Conservation (phyloP, 2,888 invertebrate genomes). For the Leptopilina drosophilae region DNA sequence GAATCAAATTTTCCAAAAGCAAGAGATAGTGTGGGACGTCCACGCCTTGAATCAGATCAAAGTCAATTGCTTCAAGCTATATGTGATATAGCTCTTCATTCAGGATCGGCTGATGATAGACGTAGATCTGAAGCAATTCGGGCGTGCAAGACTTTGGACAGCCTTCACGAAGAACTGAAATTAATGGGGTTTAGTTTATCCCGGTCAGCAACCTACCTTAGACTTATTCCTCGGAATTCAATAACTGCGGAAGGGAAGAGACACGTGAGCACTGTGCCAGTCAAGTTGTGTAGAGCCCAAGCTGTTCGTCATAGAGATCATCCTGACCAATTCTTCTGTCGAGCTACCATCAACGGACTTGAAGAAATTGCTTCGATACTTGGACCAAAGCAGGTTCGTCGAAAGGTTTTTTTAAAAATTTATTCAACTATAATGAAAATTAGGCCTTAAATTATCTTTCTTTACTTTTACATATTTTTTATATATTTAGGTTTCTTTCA, state of each 20-base stretch:
- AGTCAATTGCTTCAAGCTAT: slow-evolving; percentile 64
- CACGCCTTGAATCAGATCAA: slow-evolving; percentile 61
- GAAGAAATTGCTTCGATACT: slow-evolving; percentile 57
- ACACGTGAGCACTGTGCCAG: not conserved
- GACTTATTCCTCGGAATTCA: slow-evolving; percentile 10
- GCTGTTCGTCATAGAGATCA: slow-evolving; percentile 59
- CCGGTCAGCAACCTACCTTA: not conserved
- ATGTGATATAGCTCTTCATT: slow-evolving; percentile 60
- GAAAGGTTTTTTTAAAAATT: not conserved
- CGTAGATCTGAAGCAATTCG: slow-evolving; percentile 44
- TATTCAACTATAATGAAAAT: not conserved
- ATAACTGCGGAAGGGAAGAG: not conserved
- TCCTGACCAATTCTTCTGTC: slow-evolving; percentile 38
- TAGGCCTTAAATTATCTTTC: not conserved
- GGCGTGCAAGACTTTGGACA: slow-evolving; percentile 44
- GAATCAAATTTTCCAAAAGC: slow-evolving; percentile 23
- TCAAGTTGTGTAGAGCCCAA: slow-evolving; percentile 1
- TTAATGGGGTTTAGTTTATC: slow-evolving; percentile 26
- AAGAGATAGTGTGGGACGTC: slow-evolving; percentile 52
- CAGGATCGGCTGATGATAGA: slow-evolving; percentile 45
- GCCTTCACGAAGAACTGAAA: slow-evolving; percentile 26
- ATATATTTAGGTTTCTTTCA: slow-evolving; percentile 21
- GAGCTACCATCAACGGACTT: slow-evolving; percentile 50
- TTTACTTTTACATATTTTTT: not conserved
- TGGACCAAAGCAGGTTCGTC: slow-evolving; percentile 49